Percentiles rank a stretch among this genome's conserved stretches.
These are phyloP conservation scores for Spisula solida DNA, from an alignment of 2,888 invertebrate species.

Conservation along the genomic window DNA sequence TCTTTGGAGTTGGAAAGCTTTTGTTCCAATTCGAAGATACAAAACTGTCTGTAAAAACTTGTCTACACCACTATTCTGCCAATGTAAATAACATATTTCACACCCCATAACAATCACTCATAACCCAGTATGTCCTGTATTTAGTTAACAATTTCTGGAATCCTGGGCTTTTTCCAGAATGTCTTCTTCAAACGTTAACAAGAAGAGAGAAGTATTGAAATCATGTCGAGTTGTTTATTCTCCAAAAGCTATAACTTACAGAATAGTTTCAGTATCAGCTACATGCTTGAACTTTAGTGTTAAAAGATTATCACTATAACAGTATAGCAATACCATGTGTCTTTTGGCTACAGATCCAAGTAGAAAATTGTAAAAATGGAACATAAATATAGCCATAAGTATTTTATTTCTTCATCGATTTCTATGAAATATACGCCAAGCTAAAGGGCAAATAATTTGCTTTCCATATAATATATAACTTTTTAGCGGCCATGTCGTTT, in stretches of 20 bases:
- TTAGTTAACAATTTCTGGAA: neutral
- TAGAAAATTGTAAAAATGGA: no score
- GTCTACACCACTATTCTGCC: neutral
- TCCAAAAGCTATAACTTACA: neutral
- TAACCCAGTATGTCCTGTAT: neutral
- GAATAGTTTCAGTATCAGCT: neutral
- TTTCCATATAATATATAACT: no score
- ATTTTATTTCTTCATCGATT: no score
- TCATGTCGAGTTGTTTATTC: neutral
- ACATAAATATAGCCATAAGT: no score
- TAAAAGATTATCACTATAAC: neutral
- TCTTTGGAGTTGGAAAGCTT: no score
- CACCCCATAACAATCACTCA: neutral
- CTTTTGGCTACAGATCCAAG: no score
- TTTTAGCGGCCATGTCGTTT: no score
- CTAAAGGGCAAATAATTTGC: no score
- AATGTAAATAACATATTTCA: neutral
- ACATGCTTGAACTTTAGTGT: neutral
- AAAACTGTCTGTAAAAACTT: neutral
- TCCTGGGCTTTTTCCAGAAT: neutral
- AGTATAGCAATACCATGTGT: no score
- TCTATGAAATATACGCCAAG: no score
- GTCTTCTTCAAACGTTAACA: neutral
- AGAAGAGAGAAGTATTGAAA: neutral
- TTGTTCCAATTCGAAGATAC: no score